Evolutionary conservation across 2,888 invertebrate species (phyloP), one percentile per base, ranked within the genome.

Genomic region (Trileptium ribeirensis): DNA sequence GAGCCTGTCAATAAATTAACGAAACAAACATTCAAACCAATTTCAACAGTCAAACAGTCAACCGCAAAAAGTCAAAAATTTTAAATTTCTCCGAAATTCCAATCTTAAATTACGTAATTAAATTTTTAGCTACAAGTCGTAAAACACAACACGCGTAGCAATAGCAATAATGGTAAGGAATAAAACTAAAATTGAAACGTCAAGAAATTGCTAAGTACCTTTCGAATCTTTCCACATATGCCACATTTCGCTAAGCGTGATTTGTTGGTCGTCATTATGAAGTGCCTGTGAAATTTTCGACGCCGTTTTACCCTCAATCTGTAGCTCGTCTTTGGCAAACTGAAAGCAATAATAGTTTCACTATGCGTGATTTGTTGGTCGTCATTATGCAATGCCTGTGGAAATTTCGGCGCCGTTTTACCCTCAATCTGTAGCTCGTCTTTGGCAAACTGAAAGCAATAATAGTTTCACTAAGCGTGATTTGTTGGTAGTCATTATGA

Each of bases 211-310:
- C n/a, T n/a, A n/a, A n/a, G n/a, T 88, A 94, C 94, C 92, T 86
- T 95, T 95, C 0, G 96, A 96, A 85, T 93, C 92, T 77, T 94
- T 91, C 98, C 99, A 99, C 2, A 95, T 94, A 88, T 95, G 94
- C 98, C 98, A 99, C 51, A 99, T 91, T 89, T 99, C 99, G 87
- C 95, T 94, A 80, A 97, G 96, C 8, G 96, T 97, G 87, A 99
- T 96, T 88, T 96, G 95, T 92, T 95, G 96, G 90, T 98, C 97
- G 51, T 51, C 51, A 24, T 51, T 15, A 51, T 51, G 51, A 15
- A 51, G 24, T 51, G 51, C 51, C 24, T 51, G 8, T 24, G 8
- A 24, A 8, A 8, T 8, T 24, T 24, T 51, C 24, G 51, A 51
- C 24, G 51, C 51, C 51, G 51, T 51, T 51, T 51, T 51, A 1